These are phyloP conservation scores for Siphlonurus alternatus DNA, from an alignment of 2,888 invertebrate genomes.

Conservation along the genomic window DNA sequence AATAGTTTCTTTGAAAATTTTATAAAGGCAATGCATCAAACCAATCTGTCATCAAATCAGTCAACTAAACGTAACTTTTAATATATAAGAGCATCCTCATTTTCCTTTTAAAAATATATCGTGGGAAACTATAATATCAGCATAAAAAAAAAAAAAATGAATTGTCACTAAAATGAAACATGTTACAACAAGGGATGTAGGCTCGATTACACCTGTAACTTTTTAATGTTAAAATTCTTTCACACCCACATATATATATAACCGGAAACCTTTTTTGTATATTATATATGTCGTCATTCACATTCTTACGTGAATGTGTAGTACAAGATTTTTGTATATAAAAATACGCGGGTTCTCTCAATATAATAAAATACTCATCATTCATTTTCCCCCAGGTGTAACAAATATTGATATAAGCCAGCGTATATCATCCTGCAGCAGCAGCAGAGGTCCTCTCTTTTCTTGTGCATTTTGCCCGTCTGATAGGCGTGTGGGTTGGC, in stretches of 20 bases:
- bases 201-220: background rate
- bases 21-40: background rate
- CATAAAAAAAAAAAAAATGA: no score
- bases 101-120: no score
- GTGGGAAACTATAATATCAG: background rate
- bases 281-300: background rate
- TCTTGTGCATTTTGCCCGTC: background rate
- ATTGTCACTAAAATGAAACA: no score
- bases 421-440: no score
- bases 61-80: no score
- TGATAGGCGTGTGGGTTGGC: background rate
- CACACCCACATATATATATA: background rate
- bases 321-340: no score
- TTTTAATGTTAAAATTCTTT: background rate
- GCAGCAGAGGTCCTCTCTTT: background rate
- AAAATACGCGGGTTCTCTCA: background rate
- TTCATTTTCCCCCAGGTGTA: background rate
- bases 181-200: background rate
- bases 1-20: no score
- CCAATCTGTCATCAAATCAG: background rate
- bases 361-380: background rate
- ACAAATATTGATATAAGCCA: background rate
- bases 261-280: background rate
- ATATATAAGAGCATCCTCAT: background rate
- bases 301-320: background rate